A percentile compares a stretch with the other conserved stretches of the same genome.
Conservation (phyloP, 2,113 vertebrate genomes). For the Polypterus senegalus region DNA sequence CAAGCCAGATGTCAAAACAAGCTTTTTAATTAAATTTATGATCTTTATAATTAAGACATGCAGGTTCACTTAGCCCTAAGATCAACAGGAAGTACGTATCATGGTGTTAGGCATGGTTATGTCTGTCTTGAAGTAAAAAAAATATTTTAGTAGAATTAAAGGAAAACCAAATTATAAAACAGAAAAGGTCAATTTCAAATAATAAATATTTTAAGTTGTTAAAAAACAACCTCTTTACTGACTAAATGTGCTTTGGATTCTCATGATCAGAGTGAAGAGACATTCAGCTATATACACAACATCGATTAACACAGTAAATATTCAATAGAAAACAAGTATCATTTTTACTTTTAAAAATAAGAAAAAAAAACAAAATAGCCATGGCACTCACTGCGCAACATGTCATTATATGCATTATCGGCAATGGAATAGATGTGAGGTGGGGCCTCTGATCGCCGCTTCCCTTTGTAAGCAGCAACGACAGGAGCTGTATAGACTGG, state of each 20-base stretch:
- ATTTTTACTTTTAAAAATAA: too few relatives aligned
- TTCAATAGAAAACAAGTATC: background rate
- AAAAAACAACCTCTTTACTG: too few relatives aligned
- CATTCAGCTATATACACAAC: background rate
- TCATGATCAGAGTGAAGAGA: too few relatives aligned
- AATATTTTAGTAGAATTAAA: background rate
- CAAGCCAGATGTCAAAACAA: too few relatives aligned
- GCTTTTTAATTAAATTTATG: too few relatives aligned
- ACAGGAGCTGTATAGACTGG: conserved; percentile 71
- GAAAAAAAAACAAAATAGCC: background rate
- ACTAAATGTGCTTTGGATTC: background rate
- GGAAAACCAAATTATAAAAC: background rate
- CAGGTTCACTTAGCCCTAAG: too few relatives aligned
- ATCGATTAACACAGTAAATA: background rate
- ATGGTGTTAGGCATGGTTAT: too few relatives aligned
- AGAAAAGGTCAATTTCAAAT: too few relatives aligned
- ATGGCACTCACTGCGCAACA: conserved; percentile 73
- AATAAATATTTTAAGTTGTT: too few relatives aligned
- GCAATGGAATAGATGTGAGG: conserved; percentile 85
- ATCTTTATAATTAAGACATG: too few relatives aligned
- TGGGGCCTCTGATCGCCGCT: conserved; percentile 66
- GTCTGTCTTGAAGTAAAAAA: too few relatives aligned
- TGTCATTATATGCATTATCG: conserved; percentile 83
- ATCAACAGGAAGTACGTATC: too few relatives aligned
- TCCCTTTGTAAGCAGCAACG: conserved; percentile 80